Evolutionary conservation across 2,797 vertebrate genomes (phyloP), one percentile per base, ranked within the genome.

Genomic region (Fringilla coelebs): DNA sequence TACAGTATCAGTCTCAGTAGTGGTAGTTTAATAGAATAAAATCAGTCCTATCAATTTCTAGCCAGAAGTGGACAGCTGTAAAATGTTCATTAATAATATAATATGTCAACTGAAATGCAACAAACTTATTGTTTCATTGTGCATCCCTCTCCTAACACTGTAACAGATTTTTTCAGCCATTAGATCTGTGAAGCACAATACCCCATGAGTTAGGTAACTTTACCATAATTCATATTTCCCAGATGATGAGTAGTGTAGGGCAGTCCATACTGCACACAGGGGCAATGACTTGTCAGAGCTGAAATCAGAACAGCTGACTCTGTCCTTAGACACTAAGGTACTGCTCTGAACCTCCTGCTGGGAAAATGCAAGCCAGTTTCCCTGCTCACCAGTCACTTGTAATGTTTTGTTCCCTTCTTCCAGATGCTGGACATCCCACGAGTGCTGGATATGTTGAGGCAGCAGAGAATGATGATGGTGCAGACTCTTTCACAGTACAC

Each of bases 391-490:
- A 54, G 52, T 74, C 60, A 63, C 46, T 75, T 54, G 8, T 41
- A 86, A 88, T 22, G 20, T n/a, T 62, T 48, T 92, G 40, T 62
- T 94, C 46, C 80, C 70, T 94, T 81, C 12, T 15, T 94, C 26
- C 95, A 99, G 99, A 97, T 98, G 96, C 98, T 99, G 97, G 98
- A 99, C 92, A 98, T 99, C 97, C 98, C 98, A 14, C 98, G 98
- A 45, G 98, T 98, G 96, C 98, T 99, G 97, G 97, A 95, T 76
- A 97, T 98, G 97, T 97, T 99, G 86, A 98, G 99, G 32, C 97
- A 98, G 45, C 99, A 99, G 98, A 98, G 99, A 34, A 99, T 99
- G 99, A 97, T 99, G 98, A 98, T 99, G 99, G 99, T 99, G 93
- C 99, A 99, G 98, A 99, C 99, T 2, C 98, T 99, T 83, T 98